Conservation (phyloP, 2,888 invertebrate species). For the Trichopria drosophilae region DNA sequence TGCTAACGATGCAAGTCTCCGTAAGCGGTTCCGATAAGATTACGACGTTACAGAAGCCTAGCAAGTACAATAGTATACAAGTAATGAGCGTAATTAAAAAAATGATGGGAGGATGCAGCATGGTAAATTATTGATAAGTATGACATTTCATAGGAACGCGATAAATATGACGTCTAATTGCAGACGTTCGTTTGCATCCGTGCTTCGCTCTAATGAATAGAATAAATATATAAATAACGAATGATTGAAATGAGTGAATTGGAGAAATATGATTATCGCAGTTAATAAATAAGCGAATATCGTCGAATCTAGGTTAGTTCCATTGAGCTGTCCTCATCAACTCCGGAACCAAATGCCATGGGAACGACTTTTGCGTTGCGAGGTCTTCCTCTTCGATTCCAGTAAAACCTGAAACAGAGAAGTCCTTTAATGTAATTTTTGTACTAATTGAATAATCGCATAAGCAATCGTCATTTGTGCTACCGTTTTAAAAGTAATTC, state of each 20-base stretch:
- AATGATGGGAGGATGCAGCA: too few species aligned
- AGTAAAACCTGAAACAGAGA: slow-evolving; percentile 5
- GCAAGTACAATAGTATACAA: too few species aligned
- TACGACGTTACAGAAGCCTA: too few species aligned
- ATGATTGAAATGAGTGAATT: slow-evolving; percentile 18
- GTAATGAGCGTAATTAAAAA: too few species aligned
- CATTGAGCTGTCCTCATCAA: slow-evolving; percentile 70
- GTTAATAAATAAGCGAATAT: too few species aligned
- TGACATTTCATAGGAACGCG: slow-evolving; percentile 13
- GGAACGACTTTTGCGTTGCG: slow-evolving; percentile 68
- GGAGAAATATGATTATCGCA: slow-evolving; percentile 10
- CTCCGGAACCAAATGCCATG: slow-evolving; percentile 77
- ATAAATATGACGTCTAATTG: slow-evolving; percentile 18
- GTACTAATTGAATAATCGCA: too few species aligned
- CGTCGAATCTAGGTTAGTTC: slow-evolving; percentile 59
- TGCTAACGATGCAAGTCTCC: too few species aligned
- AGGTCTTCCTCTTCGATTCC: slow-evolving; percentile 31
- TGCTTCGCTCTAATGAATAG: slow-evolving; percentile 22
- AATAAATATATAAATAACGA: slow-evolving; percentile 37
- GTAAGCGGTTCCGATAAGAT: too few species aligned
- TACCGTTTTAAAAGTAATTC: too few species aligned
- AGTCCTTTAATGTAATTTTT: too few species aligned
- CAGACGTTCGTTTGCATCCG: slow-evolving; percentile 19
- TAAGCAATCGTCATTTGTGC: too few species aligned
- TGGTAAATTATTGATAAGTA: slow-evolving; percentile 18